Evolutionary conservation across 2,113 vertebrate species (phyloP).

Genomic region (Scatophagus argus): DNA sequence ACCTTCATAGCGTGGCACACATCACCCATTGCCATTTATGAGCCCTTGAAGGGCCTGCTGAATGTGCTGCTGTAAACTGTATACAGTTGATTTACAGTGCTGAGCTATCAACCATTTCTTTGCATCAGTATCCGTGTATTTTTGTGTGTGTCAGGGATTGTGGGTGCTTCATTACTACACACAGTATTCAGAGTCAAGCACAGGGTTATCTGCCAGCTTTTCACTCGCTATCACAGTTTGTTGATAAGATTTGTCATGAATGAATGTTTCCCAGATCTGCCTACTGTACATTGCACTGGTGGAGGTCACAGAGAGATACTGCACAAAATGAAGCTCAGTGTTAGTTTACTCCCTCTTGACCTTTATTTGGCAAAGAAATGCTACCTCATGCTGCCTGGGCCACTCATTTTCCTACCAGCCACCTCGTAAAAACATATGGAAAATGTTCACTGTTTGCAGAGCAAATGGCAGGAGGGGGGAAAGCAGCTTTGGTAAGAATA

Average conservation of each 20-base stretch:
- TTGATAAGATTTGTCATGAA: constrained; percentile 50
- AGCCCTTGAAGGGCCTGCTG: constrained; percentile 41
- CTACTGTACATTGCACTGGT: neutral
- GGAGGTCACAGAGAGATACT: constrained; percentile 16
- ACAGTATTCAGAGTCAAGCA: constrained; percentile 30
- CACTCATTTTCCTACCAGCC: constrained; percentile 11
- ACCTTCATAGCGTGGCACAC: constrained; percentile 29
- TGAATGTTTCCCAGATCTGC: constrained; percentile 29
- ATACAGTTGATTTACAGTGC: constrained; percentile 47
- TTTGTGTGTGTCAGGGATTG: constrained; percentile 29
- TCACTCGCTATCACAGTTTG: constrained; percentile 29
- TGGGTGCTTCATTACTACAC: constrained; percentile 16
- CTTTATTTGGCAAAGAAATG: constrained; percentile 44
- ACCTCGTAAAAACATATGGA: constrained; percentile 47
- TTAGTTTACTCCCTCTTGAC: constrained; percentile 14
- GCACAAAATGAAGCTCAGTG: constrained; percentile 12
- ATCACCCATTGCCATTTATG: constrained; percentile 44
- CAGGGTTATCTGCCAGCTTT: constrained; percentile 43
- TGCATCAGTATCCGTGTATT: constrained; percentile 32
- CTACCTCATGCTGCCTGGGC: constrained; percentile 53
- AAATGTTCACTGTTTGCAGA: constrained; percentile 48
- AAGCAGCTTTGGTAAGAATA: constrained; percentile 76
- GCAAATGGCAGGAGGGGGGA: constrained; percentile 53
- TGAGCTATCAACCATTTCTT: constrained; percentile 40
- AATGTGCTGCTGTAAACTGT: constrained; percentile 44